Percentiles rank a stretch among this genome's conserved stretches.
Conservation (phyloP, 2,888 invertebrate species). For the Nymphalis polychloros region DNA sequence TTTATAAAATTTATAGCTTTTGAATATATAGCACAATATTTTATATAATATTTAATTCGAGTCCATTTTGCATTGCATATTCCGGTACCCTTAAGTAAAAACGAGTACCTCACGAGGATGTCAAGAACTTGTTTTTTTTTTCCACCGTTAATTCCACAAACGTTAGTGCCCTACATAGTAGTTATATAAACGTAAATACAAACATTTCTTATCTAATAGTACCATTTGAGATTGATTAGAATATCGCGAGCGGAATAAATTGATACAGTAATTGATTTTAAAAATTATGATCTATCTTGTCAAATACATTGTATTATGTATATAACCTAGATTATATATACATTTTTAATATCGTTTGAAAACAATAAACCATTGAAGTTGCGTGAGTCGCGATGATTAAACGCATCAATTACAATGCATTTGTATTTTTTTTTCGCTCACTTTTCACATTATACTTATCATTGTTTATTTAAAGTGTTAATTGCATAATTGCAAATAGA, state of each 20-base stretch:
- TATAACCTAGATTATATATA: neutral
- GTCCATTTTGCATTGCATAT: neutral
- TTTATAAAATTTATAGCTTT: neutral
- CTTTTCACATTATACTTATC: neutral
- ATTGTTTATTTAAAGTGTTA: neutral
- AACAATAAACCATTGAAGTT: neutral
- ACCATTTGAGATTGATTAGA: neutral
- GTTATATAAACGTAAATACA: neutral
- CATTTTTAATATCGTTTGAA: neutral
- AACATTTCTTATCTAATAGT: conserved; percentile 8
- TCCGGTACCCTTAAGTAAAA: neutral
- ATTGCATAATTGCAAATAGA: too few species aligned
- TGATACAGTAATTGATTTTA: neutral
- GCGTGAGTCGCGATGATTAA: neutral
- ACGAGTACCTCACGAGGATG: too few species aligned
- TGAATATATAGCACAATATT: neutral
- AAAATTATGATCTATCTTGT: neutral
- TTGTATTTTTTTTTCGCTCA: neutral
- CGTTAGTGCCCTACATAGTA: conserved; percentile 1
- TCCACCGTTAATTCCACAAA: neutral
- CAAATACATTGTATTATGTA: neutral
- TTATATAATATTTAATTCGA: neutral
- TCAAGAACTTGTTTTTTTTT: neutral
- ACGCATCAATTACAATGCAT: neutral
- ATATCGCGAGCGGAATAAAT: neutral